Percentiles rank a stretch among this genome's conserved stretches.
phyloP scores from a whole-genome alignment of 2,888 invertebrate species.

The Belgica antarctica region DNA sequence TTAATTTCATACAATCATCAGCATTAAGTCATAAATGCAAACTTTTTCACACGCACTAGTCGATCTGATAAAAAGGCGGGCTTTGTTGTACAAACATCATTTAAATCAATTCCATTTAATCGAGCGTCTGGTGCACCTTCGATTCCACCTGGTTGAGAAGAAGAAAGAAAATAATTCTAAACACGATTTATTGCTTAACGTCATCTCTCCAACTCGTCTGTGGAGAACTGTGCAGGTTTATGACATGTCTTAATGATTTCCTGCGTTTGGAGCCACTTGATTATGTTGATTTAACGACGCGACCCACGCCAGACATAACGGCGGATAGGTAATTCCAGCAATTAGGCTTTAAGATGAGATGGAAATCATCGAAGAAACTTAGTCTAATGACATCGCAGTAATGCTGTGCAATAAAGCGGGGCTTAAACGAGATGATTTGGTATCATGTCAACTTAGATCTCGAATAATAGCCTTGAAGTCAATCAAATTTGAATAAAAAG shows the following conservation, averaged over 20 bases:
- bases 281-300: neutral
- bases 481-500: too few species aligned
- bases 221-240: too few species aligned
- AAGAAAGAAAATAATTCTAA: too few species aligned
- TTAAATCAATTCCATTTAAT: conserved; percentile 1
- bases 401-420: too few species aligned
- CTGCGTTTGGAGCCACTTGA: neutral
- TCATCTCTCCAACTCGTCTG: too few species aligned
- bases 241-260: neutral
- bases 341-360: neutral
- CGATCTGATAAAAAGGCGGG: conserved; percentile 15
- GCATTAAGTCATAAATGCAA: conserved; percentile 3
- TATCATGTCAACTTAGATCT: too few species aligned
- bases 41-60: conserved; percentile 3
- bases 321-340: too few species aligned
- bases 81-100: neutral
- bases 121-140: neutral
- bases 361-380: too few species aligned
- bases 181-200: too few species aligned
- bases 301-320: neutral
- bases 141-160: conserved; percentile 15
- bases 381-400: too few species aligned
- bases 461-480: too few species aligned
- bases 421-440: too few species aligned
- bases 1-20: neutral